Evolutionary conservation across 92 coral and sea anemone genomes (phyloP), one percentile per base, ranked within the genome.

Genomic region (Porites rus): DNA sequence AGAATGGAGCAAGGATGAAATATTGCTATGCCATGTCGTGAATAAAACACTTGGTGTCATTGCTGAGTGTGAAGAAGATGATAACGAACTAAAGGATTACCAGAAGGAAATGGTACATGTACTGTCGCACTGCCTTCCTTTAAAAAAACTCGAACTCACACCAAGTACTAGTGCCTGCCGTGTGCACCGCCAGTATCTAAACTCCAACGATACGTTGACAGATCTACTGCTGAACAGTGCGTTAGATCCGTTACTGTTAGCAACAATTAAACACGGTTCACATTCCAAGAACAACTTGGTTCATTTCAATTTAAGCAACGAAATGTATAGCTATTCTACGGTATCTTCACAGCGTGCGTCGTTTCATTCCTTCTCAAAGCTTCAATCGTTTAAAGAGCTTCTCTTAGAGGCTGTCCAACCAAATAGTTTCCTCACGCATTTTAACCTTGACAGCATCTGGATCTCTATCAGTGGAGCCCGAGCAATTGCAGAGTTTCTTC

Each of bases 91-190:
- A 43, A 50, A 10, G 72, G 83, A 78, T 51, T 50, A 65, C 51
- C 83, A 78, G 83, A 78, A 64, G 72, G 65, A 64, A 50, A 65
- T 78, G 83, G 61, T 50, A 19, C 62, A 3, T 46, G 38, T 14
- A 8, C 62, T 78, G 60, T 72, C 83, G 4, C 50, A 58, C 43
- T 64, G 63, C 50, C 21, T 78, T 6, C 72, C 83, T 20, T 4
- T 78, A 21, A 2, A n/a, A 2, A 50, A 65, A n/a, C 3, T 78
- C 22, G 1, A 12, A 12, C 65, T 11, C 1, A 7, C 0, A 12
- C 38, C 9, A 3, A 1, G 54, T 43, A 0, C 8, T 17, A 8
- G 69, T 19, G 17, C 6, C 10, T 4, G 14, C 1, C 19, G 1
- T 10, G 62, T 78, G 19, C 20, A 18, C 83, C 65, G 46, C 51